Evolutionary conservation across 2,113 vertebrate species (phyloP).

Genomic region (Plotosus lineatus): DNA sequence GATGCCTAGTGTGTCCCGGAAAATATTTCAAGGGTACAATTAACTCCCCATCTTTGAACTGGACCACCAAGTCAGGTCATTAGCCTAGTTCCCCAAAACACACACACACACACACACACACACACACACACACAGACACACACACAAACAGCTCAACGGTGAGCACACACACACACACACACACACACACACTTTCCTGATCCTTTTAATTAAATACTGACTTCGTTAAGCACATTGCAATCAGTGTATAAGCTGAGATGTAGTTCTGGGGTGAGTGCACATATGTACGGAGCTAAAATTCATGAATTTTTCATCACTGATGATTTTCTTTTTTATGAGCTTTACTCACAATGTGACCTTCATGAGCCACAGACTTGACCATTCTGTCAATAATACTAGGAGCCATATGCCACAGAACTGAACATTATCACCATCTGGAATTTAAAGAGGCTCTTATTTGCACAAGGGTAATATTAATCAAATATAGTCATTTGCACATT

Average conservation of each 20-base stretch:
- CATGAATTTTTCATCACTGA: not conserved
- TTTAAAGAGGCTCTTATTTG: not conserved
- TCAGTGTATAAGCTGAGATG: not conserved
- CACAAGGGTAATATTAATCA: not conserved
- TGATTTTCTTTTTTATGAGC: not conserved
- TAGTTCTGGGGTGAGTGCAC: not conserved
- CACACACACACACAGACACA: not conserved
- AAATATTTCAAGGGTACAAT: constrained; percentile 26
- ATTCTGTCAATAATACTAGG: constrained; percentile 8
- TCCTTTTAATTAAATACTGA: not conserved
- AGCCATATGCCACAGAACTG: constrained; percentile 3
- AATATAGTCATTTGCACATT: not conserved
- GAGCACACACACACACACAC: not conserved
- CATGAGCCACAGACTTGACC: not conserved
- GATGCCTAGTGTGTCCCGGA: not conserved
- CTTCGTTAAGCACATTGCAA: not conserved
- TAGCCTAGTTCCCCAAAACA: not conserved
- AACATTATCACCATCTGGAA: not conserved
- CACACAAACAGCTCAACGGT: not conserved
- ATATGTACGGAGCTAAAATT: not conserved
- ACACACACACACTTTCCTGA: not conserved
- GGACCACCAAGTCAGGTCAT: constrained; percentile 11
- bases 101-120: not conserved
- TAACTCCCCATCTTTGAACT: constrained; percentile 8
- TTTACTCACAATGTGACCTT: constrained; percentile 15